Evolutionary conservation across 2,888 invertebrate genomes (phyloP).

Genomic region (Drosophila gaucha): DNA sequence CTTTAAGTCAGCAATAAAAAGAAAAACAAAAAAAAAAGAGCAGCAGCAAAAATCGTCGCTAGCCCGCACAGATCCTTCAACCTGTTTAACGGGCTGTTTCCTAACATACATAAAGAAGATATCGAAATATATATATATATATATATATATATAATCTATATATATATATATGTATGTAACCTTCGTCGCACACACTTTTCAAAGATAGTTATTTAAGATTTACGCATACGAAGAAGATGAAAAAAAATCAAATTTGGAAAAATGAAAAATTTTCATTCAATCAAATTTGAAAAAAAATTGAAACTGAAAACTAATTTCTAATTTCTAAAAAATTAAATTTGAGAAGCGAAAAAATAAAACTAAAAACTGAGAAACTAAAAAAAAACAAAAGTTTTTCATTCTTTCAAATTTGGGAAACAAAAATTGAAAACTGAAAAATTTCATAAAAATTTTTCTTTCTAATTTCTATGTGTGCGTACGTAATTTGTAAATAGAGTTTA

Average conservation of each 20-base stretch:
- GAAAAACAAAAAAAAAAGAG: conserved; percentile 27
- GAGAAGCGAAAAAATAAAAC: conserved; percentile 9
- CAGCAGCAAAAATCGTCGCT: conserved; percentile 18
- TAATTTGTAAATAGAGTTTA: conserved; percentile 83
- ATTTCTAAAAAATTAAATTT: conserved; percentile 19
- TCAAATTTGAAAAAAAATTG: conserved; percentile 1
- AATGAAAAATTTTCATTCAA: conserved; percentile 12
- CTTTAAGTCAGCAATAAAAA: conserved; percentile 63
- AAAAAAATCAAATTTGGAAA: conserved; percentile 33
- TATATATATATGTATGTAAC: conserved; percentile 27
- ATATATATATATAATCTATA: conserved; percentile 32
- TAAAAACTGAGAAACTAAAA: conserved; percentile 5
- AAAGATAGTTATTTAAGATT: conserved; percentile 74
- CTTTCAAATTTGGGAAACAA: not conserved
- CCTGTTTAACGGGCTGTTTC: conserved; percentile 22
- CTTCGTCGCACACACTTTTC: conserved; percentile 74
- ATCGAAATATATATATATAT: conserved; percentile 22
- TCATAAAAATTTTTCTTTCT: conserved; percentile 49
- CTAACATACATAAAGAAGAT: conserved; percentile 24
- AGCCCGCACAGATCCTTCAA: conserved; percentile 7
- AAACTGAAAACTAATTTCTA: conserved; percentile 18
- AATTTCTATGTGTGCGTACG: conserved; percentile 72
- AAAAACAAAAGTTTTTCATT: not conserved
- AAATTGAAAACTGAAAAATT: conserved; percentile 19
- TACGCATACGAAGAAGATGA: conserved; percentile 29